Percentiles rank a stretch among this genome's conserved stretches.
phyloP scores from a whole-genome alignment of 2,113 vertebrate species.

The Phrynosoma platyrhinos region DNA sequence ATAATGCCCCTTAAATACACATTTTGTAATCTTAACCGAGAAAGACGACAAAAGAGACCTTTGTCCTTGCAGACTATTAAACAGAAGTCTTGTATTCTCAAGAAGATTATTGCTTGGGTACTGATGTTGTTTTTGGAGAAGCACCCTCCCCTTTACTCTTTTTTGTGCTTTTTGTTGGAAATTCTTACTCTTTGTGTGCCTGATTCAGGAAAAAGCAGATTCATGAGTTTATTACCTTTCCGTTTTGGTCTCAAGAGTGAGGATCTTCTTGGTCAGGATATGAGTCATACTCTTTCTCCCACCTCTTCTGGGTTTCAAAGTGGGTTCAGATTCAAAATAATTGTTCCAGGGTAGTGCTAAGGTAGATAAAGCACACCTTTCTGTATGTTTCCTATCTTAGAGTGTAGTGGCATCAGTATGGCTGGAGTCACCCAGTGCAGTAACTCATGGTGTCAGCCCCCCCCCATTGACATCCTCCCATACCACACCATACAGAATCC shows the following conservation, averaged over 20 bases:
- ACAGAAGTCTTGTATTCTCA: not conserved
- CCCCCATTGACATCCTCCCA: too few relatives aligned
- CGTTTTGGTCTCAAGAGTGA: not conserved
- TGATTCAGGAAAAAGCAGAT: not conserved
- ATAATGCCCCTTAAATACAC: not conserved
- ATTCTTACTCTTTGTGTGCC: not conserved
- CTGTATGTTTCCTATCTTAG: not conserved
- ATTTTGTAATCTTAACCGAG: not conserved
- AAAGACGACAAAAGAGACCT: not conserved
- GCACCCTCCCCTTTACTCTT: not conserved
- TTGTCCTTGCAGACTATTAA: not conserved
- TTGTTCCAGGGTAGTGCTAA: not conserved
- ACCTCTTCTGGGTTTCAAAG: not conserved
- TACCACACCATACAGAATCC: too few relatives aligned
- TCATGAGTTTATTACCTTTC: not conserved
- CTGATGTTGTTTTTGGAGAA: not conserved
- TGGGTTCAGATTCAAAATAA: too few relatives aligned
- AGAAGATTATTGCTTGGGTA: not conserved
- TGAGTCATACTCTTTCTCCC: not conserved
- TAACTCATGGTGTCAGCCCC: too few relatives aligned
- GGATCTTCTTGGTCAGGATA: not conserved
- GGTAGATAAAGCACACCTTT: not conserved
- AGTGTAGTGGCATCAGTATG: too few relatives aligned
- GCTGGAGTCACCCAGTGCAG: too few relatives aligned
- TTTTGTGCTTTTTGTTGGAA: not conserved